These are phyloP conservation scores for Mesorhabditis spiculigera DNA, from an alignment of 2,888 invertebrate species.

Conservation along the genomic window DNA sequence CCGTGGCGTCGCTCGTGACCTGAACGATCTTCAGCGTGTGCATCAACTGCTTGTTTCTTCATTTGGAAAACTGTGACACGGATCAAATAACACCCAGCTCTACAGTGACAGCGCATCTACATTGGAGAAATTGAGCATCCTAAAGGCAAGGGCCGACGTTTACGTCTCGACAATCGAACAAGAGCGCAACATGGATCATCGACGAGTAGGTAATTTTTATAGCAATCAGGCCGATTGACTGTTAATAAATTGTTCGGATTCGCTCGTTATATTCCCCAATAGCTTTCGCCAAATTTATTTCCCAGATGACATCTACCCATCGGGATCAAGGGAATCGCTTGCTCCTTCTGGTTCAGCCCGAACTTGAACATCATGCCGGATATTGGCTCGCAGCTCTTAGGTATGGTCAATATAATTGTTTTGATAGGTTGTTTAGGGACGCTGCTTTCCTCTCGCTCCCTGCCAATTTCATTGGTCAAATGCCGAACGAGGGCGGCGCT, in stretches of 20 bases:
- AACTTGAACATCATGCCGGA: conserved; percentile 81
- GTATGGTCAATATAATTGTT: background rate
- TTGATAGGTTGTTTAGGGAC: no score
- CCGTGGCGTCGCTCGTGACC: conserved; percentile 88
- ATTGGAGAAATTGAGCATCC: conserved; percentile 88
- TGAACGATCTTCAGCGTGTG: conserved; percentile 89
- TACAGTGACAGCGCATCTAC: conserved; percentile 84
- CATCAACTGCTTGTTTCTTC: conserved; percentile 82
- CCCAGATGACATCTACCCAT: background rate
- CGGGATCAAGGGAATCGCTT: conserved; percentile 62
- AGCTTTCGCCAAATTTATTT: background rate
- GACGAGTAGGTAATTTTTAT: background rate
- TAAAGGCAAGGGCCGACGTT: conserved; percentile 95
- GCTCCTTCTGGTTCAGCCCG: conserved; percentile 85
- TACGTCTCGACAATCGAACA: conserved; percentile 83
- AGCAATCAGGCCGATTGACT: conserved; percentile 10
- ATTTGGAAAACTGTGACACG: conserved; percentile 74
- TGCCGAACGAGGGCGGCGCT: conserved; percentile 91
- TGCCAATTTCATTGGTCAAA: conserved; percentile 82
- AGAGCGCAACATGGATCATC: conserved; percentile 24
- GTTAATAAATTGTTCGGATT: background rate
- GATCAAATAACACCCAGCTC: conserved; percentile 52
- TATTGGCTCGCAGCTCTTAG: conserved; percentile 87
- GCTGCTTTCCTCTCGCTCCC: conserved; percentile 29
- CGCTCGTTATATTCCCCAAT: background rate